These are phyloP conservation scores for Chaetodon trifascialis DNA, from an alignment of 2,113 vertebrate species.

Conservation along the genomic window DNA sequence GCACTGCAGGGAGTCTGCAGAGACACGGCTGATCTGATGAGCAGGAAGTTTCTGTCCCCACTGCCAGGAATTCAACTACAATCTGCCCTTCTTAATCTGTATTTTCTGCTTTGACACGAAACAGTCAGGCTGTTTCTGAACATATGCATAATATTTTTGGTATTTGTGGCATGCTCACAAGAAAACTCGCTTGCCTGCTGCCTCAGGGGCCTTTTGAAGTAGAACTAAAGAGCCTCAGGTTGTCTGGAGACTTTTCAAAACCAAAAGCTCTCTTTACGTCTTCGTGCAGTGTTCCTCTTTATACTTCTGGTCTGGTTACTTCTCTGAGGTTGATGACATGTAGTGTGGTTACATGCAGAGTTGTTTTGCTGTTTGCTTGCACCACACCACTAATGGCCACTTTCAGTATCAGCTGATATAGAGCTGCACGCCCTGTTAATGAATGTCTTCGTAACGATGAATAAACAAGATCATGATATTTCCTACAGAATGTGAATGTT, in stretches of 20 bases:
- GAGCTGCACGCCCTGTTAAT: neutral
- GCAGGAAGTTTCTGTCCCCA: constrained; percentile 13
- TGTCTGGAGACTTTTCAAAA: neutral
- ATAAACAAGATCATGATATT: neutral
- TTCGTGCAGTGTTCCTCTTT: constrained; percentile 10
- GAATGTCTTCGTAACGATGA: neutral
- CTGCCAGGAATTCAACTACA: neutral
- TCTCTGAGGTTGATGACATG: constrained; percentile 19
- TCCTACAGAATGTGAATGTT: no score
- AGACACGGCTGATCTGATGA: constrained; percentile 28
- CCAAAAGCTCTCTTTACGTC: neutral
- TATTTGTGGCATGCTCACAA: neutral
- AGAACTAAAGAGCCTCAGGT: neutral
- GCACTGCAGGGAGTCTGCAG: constrained; percentile 7
- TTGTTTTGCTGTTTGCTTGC: constrained; percentile 30
- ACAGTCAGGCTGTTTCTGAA: neutral
- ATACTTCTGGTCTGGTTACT: neutral
- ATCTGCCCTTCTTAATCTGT: neutral
- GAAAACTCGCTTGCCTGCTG: neutral
- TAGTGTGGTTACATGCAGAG: constrained; percentile 8
- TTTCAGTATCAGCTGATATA: constrained; percentile 7
- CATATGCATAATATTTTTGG: constrained; percentile 3
- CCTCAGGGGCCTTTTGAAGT: constrained; percentile 16
- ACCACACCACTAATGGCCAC: neutral
- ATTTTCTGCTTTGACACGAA: neutral